Evolutionary conservation across 2,888 invertebrate species (phyloP), one percentile per base, ranked within the genome.

Genomic region (Rhimphoctona megacephalus): DNA sequence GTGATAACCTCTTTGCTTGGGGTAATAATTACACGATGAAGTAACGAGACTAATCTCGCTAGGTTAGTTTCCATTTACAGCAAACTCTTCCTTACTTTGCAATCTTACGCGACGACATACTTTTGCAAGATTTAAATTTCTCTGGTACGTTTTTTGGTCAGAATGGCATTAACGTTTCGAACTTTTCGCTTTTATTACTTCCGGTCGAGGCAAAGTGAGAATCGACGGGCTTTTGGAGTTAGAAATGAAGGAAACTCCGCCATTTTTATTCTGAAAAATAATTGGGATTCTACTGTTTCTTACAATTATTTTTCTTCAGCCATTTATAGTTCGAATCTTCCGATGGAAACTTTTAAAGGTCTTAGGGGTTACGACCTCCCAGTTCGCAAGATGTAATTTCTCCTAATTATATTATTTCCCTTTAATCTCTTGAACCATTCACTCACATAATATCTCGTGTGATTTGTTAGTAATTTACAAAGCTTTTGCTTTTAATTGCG

Each of bases 1-100:
- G 33, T 33, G 87, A 86, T 88, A 87, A 88, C 88, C 88, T 87
- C 87, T 88, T 81, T 87, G 88, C 88, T 88, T 88, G 88, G 88
- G 88, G 88, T 88, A 87, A 78, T 76, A 80, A 52, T 36, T n/a
- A 70, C 81, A 85, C 81, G 67, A 73, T 70, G 17, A 11, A 25
- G 14, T 54, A 84, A 69, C 43, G 66, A 30, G 70, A 64, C 11
- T 54, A 25, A 69, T 78, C 19, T 66, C 25, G 14, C 54, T 73
- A 69, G 17, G 49, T 64, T 70, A 52, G 69, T 64, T 25, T 64
- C 11, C 33, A 83, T 46, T 22, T 61, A 80, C 70, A 70, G 70
- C 61, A 5, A 33, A 33, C 14, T 30, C 70, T 70, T 61, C 22
- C 14, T 70, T 80, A 66, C 22, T 49, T 22, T 17, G 52, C 49